Evolutionary conservation across 2,797 vertebrate genomes (phyloP), one percentile per base, ranked within the genome.

Genomic region (Galagoides demidoff): DNA sequence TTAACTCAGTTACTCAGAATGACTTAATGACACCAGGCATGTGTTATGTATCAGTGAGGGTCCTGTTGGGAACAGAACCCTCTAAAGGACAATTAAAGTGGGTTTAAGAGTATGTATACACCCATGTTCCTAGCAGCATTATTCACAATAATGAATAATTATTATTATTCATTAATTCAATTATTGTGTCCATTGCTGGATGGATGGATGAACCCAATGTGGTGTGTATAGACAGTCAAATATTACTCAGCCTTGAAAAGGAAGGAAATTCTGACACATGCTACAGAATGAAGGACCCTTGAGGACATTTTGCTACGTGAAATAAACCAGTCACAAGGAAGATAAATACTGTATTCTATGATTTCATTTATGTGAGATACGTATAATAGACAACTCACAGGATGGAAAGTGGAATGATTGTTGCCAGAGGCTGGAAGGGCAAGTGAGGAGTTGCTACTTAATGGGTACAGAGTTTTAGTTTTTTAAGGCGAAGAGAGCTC

Each of bases 141-240:
- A n/a, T 63, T 68, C 63, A 77, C 23, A 19, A 2, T 34, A 43
- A 43, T 43, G 39, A 43, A 43, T 43, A 43, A 43, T 43, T 43
- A 43, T 43, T 43, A 43, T 43, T 43, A 43, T 43, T 43, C 39
- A 43, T 43, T 43, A 43, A 43, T 43, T 43, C 39, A 43, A 43
- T 43, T 43, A 43, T 43, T 43, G 8, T 77, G n/a, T 64, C 23
- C 20, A 10, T 49, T 1, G 4, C 14, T 64, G 78, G 52, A 22
- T 5, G 45, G 29, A 25, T 27, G 22, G 27, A 12, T 34, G 49
- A 27, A 13, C 22, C 27, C 23, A 39, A 61, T 78, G 34, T 9
- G 7, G 9, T n/a, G 0, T 14, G 16, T n/a, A 0, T 11, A 0
- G 20, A 25, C 8, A 31, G 3, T 5, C 16, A 71, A 57, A 12